Percentiles rank a stretch among this genome's conserved stretches.
Conservation (phyloP, 37 sponge, comb jelly and placozoan species). For the Ephydatia muelleri region DNA sequence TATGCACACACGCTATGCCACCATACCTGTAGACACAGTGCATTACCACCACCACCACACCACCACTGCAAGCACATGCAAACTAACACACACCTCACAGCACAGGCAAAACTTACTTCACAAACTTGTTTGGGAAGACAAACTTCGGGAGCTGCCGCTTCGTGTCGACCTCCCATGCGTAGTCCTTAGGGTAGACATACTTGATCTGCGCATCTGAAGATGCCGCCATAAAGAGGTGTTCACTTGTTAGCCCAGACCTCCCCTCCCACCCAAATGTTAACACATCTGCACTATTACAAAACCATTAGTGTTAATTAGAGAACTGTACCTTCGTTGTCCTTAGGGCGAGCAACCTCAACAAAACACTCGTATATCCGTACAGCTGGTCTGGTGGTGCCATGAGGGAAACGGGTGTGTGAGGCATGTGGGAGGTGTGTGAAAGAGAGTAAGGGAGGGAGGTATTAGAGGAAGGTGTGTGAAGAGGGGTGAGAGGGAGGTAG, state of each 20-base stretch:
- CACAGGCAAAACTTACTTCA: conserved; percentile 23
- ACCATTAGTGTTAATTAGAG: too few relatives aligned
- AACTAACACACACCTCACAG: conserved; percentile 1
- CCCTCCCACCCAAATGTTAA: background rate
- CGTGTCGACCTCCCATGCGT: conserved; percentile 48
- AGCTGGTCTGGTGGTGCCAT: conserved; percentile 23
- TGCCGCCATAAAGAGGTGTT: background rate
- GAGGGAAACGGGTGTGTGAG: conserved; percentile 15
- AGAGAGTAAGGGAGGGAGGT: background rate
- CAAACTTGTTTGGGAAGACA: conserved; percentile 51
- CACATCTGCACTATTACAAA: background rate
- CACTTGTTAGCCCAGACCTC: background rate
- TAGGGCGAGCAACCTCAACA: conserved; percentile 39
- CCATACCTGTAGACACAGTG: too few relatives aligned
- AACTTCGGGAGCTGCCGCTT: conserved; percentile 67
- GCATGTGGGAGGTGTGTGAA: conserved; percentile 6
- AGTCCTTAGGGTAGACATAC: conserved; percentile 54
- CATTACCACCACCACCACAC: too few relatives aligned
- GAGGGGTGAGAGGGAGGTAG: too few relatives aligned
- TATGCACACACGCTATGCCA: too few relatives aligned
- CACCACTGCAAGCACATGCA: too few relatives aligned
- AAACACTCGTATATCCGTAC: conserved; percentile 62
- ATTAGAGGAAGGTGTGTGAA: background rate
- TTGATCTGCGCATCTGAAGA: conserved; percentile 40
- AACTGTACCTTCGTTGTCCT: conserved; percentile 54